phyloP scores from a whole-genome alignment of 2,113 vertebrate genomes.

The Cygnus buccinator region DNA sequence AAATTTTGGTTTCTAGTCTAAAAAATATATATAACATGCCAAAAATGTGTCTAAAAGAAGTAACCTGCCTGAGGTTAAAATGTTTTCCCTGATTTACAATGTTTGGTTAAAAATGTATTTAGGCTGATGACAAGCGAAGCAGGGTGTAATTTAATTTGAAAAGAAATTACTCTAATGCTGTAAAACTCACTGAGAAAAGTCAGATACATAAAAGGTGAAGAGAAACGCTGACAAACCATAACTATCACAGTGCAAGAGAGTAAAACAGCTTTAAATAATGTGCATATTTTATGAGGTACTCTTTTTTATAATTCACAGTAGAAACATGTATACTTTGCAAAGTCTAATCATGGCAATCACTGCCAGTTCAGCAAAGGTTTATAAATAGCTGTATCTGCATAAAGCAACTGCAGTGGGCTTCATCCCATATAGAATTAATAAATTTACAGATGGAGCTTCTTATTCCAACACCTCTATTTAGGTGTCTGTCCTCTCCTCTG shows the following conservation, averaged over 20 bases:
- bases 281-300: slow-evolving; percentile 26
- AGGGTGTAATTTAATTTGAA: slow-evolving; percentile 38
- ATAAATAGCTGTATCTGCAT: slow-evolving; percentile 44
- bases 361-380: slow-evolving; percentile 48
- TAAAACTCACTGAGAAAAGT: slow-evolving; percentile 6
- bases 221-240: slow-evolving; percentile 18
- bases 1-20: background rate
- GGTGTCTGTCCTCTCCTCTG: background rate
- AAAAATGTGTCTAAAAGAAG: slow-evolving; percentile 6
- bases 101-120: slow-evolving; percentile 46
- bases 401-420: background rate
- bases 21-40: background rate
- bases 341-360: slow-evolving; percentile 21
- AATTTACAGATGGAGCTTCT: background rate
- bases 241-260: background rate
- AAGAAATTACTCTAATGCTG: background rate
- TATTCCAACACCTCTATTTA: background rate
- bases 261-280: slow-evolving; percentile 25
- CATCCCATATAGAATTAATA: background rate
- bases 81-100: slow-evolving; percentile 38
- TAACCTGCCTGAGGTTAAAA: background rate
- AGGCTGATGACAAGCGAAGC: slow-evolving; percentile 26
- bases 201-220: background rate
- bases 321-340: slow-evolving; percentile 13
- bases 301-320: slow-evolving; percentile 33